A percentile compares a stretch with the other conserved stretches of the same genome.
Conservation (phyloP, 2,797 vertebrate genomes). For the Lophotriccus pileatus region DNA sequence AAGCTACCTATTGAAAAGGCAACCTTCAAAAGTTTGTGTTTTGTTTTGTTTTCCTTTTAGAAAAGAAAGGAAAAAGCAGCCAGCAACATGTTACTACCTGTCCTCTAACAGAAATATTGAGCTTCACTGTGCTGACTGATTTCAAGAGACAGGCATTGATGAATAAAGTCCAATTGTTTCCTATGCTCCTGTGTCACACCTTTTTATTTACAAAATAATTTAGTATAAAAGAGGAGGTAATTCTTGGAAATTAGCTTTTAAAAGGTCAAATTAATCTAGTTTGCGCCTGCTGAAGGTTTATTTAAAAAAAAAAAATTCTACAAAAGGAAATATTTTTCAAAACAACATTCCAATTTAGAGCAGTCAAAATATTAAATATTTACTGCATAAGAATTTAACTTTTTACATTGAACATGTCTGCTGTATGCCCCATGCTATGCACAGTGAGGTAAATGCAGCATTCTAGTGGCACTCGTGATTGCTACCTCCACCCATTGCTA, state of each 20-base stretch:
- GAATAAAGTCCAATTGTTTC: conserved; percentile 10
- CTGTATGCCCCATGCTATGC: fast-evolving
- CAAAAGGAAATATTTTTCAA: not conserved
- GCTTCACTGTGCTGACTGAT: not conserved
- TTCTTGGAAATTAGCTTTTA: conserved; percentile 33
- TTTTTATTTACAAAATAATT: conserved; percentile 61
- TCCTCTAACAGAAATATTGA: not conserved
- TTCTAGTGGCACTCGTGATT: not conserved
- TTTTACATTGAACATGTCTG: not conserved
- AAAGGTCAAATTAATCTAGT: conserved; percentile 34
- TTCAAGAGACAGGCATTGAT: conserved; percentile 4
- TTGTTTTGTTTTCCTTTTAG: no score
- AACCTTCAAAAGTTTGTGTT: not conserved
- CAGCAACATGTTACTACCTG: not conserved
- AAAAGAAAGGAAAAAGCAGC: not conserved
- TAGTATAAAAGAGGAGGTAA: conserved; percentile 30
- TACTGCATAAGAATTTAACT: not conserved
- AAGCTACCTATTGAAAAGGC: not conserved
- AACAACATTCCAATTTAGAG: not conserved
- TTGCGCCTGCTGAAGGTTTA: not conserved
- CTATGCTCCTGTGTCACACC: not conserved
- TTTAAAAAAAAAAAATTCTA: not conserved
- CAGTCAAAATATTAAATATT: not conserved
- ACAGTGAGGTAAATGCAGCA: not conserved
- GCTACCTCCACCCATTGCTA: not conserved